Evolutionary conservation across 2,888 invertebrate genomes (phyloP).

Genomic region (Brachyptera risi): DNA sequence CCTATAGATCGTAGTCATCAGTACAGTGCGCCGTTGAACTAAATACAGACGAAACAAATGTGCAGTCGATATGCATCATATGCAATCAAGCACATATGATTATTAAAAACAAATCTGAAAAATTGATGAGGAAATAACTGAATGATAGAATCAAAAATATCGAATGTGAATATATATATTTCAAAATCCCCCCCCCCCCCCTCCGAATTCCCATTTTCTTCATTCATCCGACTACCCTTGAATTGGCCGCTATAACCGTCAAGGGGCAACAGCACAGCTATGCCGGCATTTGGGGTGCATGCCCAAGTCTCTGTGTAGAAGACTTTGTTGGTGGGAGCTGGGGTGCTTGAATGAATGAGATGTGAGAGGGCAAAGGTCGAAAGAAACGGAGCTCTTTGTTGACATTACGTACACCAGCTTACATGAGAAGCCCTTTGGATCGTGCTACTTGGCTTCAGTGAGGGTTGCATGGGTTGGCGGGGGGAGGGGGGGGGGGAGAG

Average conservation of each 20-base stretch:
- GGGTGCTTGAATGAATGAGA: not conserved
- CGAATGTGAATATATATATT: no score
- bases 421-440: constrained; percentile 1
- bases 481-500: not conserved
- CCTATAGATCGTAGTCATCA: no score
- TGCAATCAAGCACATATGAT: no score
- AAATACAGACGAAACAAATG: no score
- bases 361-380: constrained; percentile 9
- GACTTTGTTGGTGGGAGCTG: not conserved
- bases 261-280: not conserved
- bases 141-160: no score
- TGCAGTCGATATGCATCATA: no score
- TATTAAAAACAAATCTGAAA: no score
- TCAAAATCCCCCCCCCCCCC: not conserved
- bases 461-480: not conserved
- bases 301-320: not conserved
- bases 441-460: constrained; percentile 9
- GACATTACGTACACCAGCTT: constrained; percentile 26
- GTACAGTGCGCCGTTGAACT: no score
- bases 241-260: constrained; percentile 5
- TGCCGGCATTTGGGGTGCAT: not conserved
- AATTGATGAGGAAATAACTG: no score
- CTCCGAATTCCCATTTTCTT: not conserved
- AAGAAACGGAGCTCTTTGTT: constrained; percentile 25
- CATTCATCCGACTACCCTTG: not conserved